Percentiles rank a stretch among this genome's conserved stretches.
Conservation (phyloP, 1,140 invertebrate species). For the Eumaeus atala region DNA sequence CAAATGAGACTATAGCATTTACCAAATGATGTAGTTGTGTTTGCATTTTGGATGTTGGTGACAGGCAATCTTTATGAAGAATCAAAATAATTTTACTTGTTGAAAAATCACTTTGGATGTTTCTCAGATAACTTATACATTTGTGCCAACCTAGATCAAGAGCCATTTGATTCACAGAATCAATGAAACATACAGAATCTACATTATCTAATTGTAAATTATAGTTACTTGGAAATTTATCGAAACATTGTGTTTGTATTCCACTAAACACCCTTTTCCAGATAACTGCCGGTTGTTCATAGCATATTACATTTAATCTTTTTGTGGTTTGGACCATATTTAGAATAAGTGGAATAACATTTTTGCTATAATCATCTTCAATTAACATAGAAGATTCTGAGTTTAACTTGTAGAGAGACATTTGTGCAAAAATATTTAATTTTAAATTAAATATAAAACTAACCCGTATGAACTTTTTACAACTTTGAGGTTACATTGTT, state of each 20-base stretch:
- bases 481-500: background rate
- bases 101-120: constrained; percentile 31
- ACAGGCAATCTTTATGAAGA: constrained; percentile 70
- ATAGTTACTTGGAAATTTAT: constrained; percentile 31
- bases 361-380: constrained; percentile 54
- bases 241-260: constrained; percentile 29
- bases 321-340: constrained; percentile 36
- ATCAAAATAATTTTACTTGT: constrained; percentile 66
- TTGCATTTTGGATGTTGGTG: constrained; percentile 49
- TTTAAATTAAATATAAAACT: too few relatives aligned
- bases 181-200: constrained; percentile 44
- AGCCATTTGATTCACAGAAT: constrained; percentile 66
- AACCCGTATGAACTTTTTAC: too few relatives aligned
- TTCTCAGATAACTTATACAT: constrained; percentile 39
- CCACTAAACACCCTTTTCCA: constrained; percentile 52
- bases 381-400: constrained; percentile 44
- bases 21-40: constrained; percentile 67
- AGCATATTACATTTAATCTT: constrained; percentile 41
- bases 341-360: constrained; percentile 44
- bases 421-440: too few relatives aligned
- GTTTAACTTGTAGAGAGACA: constrained; percentile 52
- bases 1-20: constrained; percentile 60
- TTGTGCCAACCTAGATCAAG: constrained; percentile 47
- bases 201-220: constrained; percentile 22
- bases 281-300: constrained; percentile 48